phyloP scores from a whole-genome alignment of 2,797 vertebrate genomes.

The Pseudomugil tenellus region DNA sequence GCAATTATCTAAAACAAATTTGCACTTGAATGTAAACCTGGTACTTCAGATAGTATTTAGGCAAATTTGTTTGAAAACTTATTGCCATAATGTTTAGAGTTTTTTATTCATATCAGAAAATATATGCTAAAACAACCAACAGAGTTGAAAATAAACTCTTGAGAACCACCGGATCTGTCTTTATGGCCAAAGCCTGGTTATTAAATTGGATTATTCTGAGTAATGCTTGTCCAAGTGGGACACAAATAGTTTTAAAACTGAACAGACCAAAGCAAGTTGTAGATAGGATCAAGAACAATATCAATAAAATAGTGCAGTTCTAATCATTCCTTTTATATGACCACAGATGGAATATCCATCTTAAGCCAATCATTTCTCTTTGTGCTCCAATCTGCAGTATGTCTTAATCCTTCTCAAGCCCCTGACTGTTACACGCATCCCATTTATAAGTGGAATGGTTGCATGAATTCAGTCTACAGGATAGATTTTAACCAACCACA shows the following conservation, averaged over 20 bases:
- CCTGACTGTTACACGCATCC: too few species aligned
- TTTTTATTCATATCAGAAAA: background rate
- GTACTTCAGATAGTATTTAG: background rate
- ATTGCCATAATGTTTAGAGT: too few species aligned
- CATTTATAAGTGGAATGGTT: too few species aligned
- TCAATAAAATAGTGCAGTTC: background rate
- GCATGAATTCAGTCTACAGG: too few species aligned
- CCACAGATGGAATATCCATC: background rate
- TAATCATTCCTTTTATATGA: background rate
- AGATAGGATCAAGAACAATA: background rate
- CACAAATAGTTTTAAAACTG: background rate
- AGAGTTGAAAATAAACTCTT: background rate
- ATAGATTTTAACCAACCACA: too few species aligned
- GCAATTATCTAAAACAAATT: constrained; percentile 12
- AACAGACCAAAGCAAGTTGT: background rate
- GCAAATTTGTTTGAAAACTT: background rate
- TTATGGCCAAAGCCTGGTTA: background rate
- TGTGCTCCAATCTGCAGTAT: too few species aligned
- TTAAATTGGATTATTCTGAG: background rate
- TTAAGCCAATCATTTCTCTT: background rate
- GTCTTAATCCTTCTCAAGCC: too few species aligned
- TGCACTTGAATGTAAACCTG: background rate
- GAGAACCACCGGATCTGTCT: background rate
- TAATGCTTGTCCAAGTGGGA: background rate
- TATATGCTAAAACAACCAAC: background rate